Conservation (phyloP, 1,140 invertebrate species). For the Protaetia brevitarsis region DNA sequence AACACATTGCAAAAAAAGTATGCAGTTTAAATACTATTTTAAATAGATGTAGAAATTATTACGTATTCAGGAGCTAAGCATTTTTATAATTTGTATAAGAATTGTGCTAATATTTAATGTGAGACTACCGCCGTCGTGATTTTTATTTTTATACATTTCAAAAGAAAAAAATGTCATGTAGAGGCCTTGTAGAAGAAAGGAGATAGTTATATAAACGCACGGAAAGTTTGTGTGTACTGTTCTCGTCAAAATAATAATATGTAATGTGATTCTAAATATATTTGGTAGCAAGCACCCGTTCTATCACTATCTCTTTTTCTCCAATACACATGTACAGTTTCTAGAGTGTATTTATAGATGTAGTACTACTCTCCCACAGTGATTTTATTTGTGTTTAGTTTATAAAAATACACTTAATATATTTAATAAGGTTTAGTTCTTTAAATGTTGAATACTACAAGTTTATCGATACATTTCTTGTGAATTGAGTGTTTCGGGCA, state of each 20-base stretch:
- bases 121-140: constrained; percentile 10
- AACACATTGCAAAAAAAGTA: constrained; percentile 1
- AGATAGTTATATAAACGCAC: constrained; percentile 18
- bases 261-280: constrained; percentile 19
- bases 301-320: constrained; percentile 19
- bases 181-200: constrained; percentile 17
- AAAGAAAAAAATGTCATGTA: constrained; percentile 16
- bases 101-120: constrained; percentile 11
- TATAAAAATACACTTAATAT: constrained; percentile 19
- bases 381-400: constrained; percentile 22
- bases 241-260: constrained; percentile 13
- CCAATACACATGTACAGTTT: constrained; percentile 14
- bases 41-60: constrained; percentile 7
- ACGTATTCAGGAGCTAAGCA: constrained; percentile 10
- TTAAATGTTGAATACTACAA: constrained; percentile 18
- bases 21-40: constrained; percentile 14
- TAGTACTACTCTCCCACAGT: constrained; percentile 3
- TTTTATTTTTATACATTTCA: constrained; percentile 20
- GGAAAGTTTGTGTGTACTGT: constrained; percentile 5
- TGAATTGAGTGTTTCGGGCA: constrained; percentile 10
- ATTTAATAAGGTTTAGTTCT: constrained; percentile 17
- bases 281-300: constrained; percentile 8
- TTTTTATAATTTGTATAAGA: constrained; percentile 1
- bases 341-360: constrained; percentile 22
- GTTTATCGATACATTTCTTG: constrained; percentile 7